phyloP scores from a whole-genome alignment of 2,797 vertebrate genomes.

The Intellagama lesueurii region DNA sequence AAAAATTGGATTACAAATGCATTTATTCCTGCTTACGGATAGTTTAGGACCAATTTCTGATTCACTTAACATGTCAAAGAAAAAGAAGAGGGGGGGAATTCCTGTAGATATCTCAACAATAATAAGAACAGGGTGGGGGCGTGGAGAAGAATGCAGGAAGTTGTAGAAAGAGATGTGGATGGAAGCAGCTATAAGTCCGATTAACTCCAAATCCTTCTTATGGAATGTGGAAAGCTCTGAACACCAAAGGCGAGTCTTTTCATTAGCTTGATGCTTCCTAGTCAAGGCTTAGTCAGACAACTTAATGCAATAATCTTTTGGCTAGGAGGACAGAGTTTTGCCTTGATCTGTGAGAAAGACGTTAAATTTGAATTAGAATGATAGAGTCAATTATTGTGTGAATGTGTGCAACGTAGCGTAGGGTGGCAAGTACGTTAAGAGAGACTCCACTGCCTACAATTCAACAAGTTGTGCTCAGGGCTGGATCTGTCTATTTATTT shows the following conservation, averaged over 20 bases:
- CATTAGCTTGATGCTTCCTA: slow-evolving; percentile 65
- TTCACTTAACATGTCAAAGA: slow-evolving; percentile 60
- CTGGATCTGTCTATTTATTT: neutral
- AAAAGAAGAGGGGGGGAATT: neutral
- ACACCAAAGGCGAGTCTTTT: slow-evolving; percentile 68
- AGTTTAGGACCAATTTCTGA: slow-evolving; percentile 65
- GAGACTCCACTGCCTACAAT: neutral
- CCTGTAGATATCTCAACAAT: slow-evolving; percentile 60
- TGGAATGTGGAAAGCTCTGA: slow-evolving; percentile 52
- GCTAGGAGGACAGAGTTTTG: slow-evolving; percentile 34
- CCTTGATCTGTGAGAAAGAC: slow-evolving; percentile 50
- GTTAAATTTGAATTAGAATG: slow-evolving; percentile 51
- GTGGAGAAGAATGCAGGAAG: slow-evolving; percentile 5
- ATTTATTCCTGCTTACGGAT: slow-evolving; percentile 72
- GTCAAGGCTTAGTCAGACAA: slow-evolving; percentile 58
- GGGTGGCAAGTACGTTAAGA: neutral
- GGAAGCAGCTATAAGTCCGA: slow-evolving; percentile 60
- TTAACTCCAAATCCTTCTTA: slow-evolving; percentile 72
- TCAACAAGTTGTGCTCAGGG: neutral
- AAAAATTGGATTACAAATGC: slow-evolving; percentile 67
- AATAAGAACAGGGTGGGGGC: slow-evolving; percentile 37
- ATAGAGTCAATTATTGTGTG: slow-evolving; percentile 44
- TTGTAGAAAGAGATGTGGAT: slow-evolving; percentile 43
- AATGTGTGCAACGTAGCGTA: neutral
- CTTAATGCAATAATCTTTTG: slow-evolving; percentile 54